Conservation (phyloP, 2,113 vertebrate genomes). For the Phainopepla nitens region DNA sequence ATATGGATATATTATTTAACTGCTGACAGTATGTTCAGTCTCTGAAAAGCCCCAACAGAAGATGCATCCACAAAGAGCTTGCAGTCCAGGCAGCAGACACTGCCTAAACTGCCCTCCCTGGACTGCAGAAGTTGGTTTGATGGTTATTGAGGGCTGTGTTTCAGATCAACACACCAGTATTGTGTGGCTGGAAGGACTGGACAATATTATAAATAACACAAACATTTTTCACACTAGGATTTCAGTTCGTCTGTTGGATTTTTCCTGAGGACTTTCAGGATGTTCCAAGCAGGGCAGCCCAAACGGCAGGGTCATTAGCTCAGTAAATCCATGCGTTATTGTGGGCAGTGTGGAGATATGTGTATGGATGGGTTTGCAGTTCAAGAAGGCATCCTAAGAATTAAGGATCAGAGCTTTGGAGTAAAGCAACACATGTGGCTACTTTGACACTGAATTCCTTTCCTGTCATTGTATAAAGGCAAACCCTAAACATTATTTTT, state of each 20-base stretch:
- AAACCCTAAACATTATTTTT: constrained; percentile 53
- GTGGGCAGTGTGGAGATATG: background rate
- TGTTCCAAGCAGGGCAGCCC: background rate
- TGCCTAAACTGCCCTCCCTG: background rate
- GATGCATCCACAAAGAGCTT: background rate
- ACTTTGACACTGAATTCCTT: constrained; percentile 15
- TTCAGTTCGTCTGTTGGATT: background rate
- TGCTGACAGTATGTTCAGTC: background rate
- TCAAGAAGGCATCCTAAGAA: background rate
- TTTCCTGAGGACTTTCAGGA: background rate
- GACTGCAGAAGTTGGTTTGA: background rate
- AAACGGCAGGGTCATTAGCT: background rate
- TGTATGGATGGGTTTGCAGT: background rate
- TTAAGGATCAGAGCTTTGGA: constrained; percentile 17
- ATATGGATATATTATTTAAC: constrained; percentile 23
- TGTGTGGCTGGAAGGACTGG: background rate
- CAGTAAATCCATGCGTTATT: background rate
- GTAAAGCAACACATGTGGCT: constrained; percentile 6
- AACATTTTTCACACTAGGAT: background rate
- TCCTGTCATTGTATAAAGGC: background rate
- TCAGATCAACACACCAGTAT: background rate
- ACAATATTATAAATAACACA: background rate
- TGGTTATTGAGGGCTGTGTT: background rate
- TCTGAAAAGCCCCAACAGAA: background rate
- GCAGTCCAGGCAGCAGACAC: background rate